Evolutionary conservation across 2,797 vertebrate species (phyloP).

Genomic region (Craterocephalus amniculus): DNA sequence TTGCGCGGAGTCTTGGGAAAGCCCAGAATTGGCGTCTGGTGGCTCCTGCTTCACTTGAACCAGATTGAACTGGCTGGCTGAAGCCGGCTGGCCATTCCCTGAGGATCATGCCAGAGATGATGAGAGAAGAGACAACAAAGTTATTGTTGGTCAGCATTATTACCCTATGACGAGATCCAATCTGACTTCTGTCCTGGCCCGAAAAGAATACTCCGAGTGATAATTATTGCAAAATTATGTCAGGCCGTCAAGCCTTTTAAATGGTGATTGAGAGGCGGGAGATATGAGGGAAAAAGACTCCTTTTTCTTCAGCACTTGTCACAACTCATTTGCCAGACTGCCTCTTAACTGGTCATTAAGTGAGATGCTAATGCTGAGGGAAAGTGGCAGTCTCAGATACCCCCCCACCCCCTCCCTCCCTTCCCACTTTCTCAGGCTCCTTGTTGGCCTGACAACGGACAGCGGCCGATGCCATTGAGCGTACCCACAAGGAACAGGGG

Average conservation of each 20-base stretch:
- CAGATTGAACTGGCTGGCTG: slow-evolving; percentile 86
- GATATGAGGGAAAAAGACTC: slow-evolving; percentile 89
- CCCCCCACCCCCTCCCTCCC: slow-evolving; percentile 77
- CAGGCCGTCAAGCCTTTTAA: slow-evolving; percentile 94
- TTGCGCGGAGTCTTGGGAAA: slow-evolving; percentile 87
- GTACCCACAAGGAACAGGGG: slow-evolving; percentile 87
- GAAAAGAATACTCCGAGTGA: slow-evolving; percentile 93
- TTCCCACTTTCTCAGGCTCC: slow-evolving; percentile 82
- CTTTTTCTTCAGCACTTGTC: slow-evolving; percentile 95
- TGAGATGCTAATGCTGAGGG: slow-evolving; percentile 96
- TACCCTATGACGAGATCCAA: slow-evolving; percentile 89
- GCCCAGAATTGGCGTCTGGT: slow-evolving; percentile 74
- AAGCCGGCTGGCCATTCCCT: slow-evolving; percentile 90
- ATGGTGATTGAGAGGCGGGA: slow-evolving; percentile 91
- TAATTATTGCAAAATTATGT: slow-evolving; percentile 99
- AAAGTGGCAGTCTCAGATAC: slow-evolving; percentile 96
- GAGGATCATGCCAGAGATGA: slow-evolving; percentile 68
- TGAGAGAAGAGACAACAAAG: slow-evolving; percentile 79
- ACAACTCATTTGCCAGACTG: slow-evolving; percentile 95
- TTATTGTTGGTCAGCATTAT: slow-evolving; percentile 93
- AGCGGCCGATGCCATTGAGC: slow-evolving; percentile 81
- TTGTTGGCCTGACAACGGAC: slow-evolving; percentile 89
- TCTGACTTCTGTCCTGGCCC: slow-evolving; percentile 89
- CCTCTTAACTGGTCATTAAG: slow-evolving; percentile 98
- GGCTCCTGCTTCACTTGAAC: slow-evolving; percentile 91